Conservation (phyloP, 2,113 vertebrate species). For the Genyomyrus donnyi region DNA sequence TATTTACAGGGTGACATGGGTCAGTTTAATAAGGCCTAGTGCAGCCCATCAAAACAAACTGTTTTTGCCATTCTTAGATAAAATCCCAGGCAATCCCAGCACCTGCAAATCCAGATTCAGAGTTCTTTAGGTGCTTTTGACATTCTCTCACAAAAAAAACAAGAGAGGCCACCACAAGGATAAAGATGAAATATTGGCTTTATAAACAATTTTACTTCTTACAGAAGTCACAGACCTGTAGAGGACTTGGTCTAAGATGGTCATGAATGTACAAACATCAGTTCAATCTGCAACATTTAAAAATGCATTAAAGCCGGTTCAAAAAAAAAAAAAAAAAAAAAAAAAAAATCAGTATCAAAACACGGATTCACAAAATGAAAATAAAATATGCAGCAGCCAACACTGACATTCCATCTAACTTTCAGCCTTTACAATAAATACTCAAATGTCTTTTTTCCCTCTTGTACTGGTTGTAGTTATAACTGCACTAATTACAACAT, state of each 20-base stretch:
- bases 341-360: not conserved
- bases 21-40: not conserved
- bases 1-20: not conserved
- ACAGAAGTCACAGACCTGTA: not conserved
- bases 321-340: not conserved
- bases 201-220: not conserved
- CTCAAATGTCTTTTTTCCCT: not conserved
- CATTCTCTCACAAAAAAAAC: not conserved
- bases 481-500: not conserved
- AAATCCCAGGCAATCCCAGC: not conserved
- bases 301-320: not conserved
- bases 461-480: not conserved
- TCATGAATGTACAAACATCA: not conserved
- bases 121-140: not conserved
- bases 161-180: not conserved
- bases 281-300: not conserved
- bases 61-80: not conserved
- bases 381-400: not conserved
- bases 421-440: slow-evolving; percentile 1
- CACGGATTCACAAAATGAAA: not conserved
- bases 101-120: not conserved
- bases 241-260: not conserved
- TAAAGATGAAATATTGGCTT: not conserved
- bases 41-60: not conserved
- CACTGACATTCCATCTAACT: not conserved